Conservation (phyloP, 1,140 invertebrate species). For the Nasonia vitripennis region DNA sequence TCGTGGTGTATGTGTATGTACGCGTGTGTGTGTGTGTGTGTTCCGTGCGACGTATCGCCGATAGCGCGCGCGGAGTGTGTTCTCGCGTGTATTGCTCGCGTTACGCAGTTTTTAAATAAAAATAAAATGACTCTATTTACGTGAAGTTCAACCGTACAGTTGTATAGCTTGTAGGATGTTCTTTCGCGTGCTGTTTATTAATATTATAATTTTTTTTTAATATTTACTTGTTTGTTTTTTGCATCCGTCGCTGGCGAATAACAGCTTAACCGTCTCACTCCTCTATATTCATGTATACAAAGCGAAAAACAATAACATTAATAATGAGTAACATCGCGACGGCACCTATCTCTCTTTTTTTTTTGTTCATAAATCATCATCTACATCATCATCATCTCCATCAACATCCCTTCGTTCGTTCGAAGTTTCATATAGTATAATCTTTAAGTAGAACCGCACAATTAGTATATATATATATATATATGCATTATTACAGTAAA, state of each 20-base stretch:
- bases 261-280: conserved; percentile 54
- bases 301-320: conserved; percentile 66
- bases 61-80: not conserved
- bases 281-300: conserved; percentile 61
- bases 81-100: conserved; percentile 34
- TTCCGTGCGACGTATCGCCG: not conserved
- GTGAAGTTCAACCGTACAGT: conserved; percentile 64
- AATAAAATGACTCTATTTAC: conserved; percentile 65
- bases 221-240: conserved; percentile 36
- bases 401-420: conserved; percentile 17
- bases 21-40: conserved; percentile 32
- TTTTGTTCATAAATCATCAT: not conserved
- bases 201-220: conserved; percentile 46
- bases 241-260: conserved; percentile 50
- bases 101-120: conserved; percentile 61
- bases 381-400: not conserved
- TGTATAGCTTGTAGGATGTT: conserved; percentile 56
- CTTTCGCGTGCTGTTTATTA: conserved; percentile 52
- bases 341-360: conserved; percentile 34
- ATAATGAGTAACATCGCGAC: conserved; percentile 60
- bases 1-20: not conserved
- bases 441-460: conserved; percentile 48
- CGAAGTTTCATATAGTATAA: conserved; percentile 27
- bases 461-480: conserved; percentile 15
- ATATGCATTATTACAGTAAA: conserved; percentile 34